These are phyloP conservation scores for Ctenochaetus hawaiiensis DNA, from an alignment of 2,797 vertebrate species.

Conservation along the genomic window DNA sequence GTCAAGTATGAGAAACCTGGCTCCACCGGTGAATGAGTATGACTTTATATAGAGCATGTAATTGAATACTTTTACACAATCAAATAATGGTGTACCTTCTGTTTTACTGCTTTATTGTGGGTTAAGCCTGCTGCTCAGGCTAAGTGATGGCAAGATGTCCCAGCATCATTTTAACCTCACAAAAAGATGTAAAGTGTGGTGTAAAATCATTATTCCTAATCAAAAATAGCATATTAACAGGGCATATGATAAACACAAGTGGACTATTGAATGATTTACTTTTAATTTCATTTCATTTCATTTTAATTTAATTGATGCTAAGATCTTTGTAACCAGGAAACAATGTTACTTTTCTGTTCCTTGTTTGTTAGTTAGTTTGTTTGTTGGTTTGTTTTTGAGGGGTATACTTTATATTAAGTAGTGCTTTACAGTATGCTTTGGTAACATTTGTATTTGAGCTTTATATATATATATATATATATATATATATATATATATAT, in stretches of 20 bases:
- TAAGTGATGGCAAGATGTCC: slow-evolving; percentile 1
- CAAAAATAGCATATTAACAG: background rate
- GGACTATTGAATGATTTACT: background rate
- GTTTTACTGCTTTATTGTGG: slow-evolving; percentile 35
- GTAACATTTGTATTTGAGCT: no score
- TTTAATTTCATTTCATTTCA: background rate
- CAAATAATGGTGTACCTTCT: slow-evolving; percentile 39
- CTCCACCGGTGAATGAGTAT: slow-evolving; percentile 44
- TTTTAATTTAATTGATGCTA: background rate
- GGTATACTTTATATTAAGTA: no score
- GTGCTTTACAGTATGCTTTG: no score
- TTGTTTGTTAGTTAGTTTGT: no score
- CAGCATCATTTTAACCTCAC: background rate
- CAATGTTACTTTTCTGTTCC: no score
- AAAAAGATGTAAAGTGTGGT: background rate
- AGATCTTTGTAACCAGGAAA: background rate
- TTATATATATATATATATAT: no score
- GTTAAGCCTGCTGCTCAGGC: slow-evolving; percentile 5
- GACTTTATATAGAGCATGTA: slow-evolving; percentile 61
- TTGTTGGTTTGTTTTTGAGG: no score
- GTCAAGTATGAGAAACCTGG: slow-evolving; percentile 51
- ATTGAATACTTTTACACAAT: slow-evolving; percentile 56
- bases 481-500: no score
- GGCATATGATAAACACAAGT: background rate
- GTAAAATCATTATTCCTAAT: background rate